Evolutionary conservation across 2,113 vertebrate species (phyloP), one percentile per base, ranked within the genome.

Genomic region (Nycticryphes semicollaris): DNA sequence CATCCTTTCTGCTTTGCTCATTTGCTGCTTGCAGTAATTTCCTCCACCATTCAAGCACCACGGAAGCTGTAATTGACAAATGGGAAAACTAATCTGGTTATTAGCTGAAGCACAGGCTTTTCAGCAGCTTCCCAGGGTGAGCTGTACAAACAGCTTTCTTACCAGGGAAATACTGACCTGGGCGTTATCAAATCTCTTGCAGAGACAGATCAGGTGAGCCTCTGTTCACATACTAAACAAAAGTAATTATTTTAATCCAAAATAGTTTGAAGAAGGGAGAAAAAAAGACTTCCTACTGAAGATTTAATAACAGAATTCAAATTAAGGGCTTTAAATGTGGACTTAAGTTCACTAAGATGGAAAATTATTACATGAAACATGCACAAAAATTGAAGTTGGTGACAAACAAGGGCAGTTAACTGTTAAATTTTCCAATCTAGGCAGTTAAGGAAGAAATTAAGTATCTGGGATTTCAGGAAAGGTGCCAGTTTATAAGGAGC

Each of bases 201-300:
- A 90, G 60, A 92, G 85, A 68, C 85, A 88, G 85, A 79, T 82
- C 79, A 94, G 93, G 93, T 84, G 83, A 92, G 68, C 8, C 88
- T 93, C 88, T 78, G 74, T 85, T 80, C 83, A 75, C 14, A 1
- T 30, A 37, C n/a, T 22, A 84, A 92, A 96, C 56, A 93, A 88
- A 95, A 94, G 75, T 8, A 80, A 94, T 90, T 96, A 48, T 90
- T 96, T 88, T 81, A 93, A 95, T 87, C 50, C 83, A 41, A 43
- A 37, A 20, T 3, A 66, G 21, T 90, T 95, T 89, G 81, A 93
- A 90, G 68, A 22, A 75, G 37, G 91, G 33, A 51, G 67, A 51
- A 30, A 63, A 72, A 70, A 64, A 31, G 18, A 17, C 33, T 84
- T 51, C 18, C 35, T 84, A 48, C 43, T 6, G 5, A 78, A 81